Evolutionary conservation across 2,888 invertebrate genomes (phyloP), one percentile per base, ranked within the genome.

Genomic region (Troides aeacus): DNA sequence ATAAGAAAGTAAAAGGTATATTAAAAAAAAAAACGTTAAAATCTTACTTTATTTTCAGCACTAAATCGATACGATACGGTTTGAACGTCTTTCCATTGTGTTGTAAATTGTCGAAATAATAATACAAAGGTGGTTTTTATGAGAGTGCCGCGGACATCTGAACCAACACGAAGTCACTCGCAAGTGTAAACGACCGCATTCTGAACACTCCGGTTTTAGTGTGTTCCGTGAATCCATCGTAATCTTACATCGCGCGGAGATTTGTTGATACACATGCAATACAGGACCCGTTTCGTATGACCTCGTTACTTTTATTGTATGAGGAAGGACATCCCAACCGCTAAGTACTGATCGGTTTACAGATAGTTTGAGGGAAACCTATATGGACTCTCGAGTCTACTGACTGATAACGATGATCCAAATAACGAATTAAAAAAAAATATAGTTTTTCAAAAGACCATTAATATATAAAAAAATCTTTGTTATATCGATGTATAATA

Each of bases 121-220:
- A 53, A 24, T 10, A 58, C 63, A 46, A 69, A 69, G 56, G 56
- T 18, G 23, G 36, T 57, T 23, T 30, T 60, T 46, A 42, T 18
- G 53, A 63, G 21, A 53, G 58, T 46, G 53, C 60, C 69, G 53
- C 57, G 50, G 21, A 59, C 70, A 68, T 63, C 68, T 68, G 65
- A 63, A 62, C 59, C 61, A 68, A 66, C 68, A 70, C 63, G 68
- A 58, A 69, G 68, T 62, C 61, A 60, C 69, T 57, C 17, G 42
- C 66, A 63, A 69, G 67, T 71, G 71, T 71, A 69, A 59, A 69
- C 66, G 64, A 69, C 72, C 69, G 67, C 71, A 64, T 72, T 68
- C 64, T 53, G 62, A 57, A 62, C 69, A 23, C 58, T 64, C 62
- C 63, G 56, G 64, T 69, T 64, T 65, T 46, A 50, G 58, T 58